phyloP scores from a whole-genome alignment of 2,888 invertebrate species.

The Caenorhabditis imperialis region DNA sequence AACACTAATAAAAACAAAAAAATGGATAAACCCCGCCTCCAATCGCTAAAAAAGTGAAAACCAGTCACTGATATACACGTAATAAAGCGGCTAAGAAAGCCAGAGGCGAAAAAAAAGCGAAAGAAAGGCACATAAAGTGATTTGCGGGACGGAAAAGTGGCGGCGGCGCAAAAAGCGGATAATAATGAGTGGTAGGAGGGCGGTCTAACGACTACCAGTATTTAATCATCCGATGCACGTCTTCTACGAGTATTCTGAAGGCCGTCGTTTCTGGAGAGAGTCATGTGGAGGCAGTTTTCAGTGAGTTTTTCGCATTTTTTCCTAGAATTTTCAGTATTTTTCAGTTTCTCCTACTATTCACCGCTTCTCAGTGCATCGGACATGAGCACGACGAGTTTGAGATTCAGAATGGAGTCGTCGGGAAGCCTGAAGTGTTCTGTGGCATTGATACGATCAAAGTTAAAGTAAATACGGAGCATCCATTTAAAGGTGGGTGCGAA shows the following conservation, averaged over 20 bases:
- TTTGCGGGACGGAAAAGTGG: no score
- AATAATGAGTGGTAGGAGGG: slow-evolving; percentile 33
- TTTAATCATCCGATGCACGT: slow-evolving; percentile 42
- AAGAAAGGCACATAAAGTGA: not conserved
- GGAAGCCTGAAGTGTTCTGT: slow-evolving; percentile 72
- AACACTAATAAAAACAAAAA: not conserved
- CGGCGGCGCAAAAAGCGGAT: slow-evolving; percentile 10
- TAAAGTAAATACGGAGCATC: slow-evolving; percentile 64
- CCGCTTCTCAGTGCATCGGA: slow-evolving; percentile 7
- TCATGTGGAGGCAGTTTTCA: not conserved
- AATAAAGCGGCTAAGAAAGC: slow-evolving; percentile 22
- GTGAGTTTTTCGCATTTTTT: not conserved
- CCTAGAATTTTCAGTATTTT: not conserved
- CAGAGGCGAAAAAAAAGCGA: not conserved
- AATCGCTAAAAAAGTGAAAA: no score
- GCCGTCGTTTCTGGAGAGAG: not conserved
- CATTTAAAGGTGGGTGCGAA: slow-evolving; percentile 58
- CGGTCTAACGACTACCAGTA: slow-evolving; percentile 49
- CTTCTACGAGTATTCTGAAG: slow-evolving; percentile 8
- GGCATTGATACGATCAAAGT: slow-evolving; percentile 71
- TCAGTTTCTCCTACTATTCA: slow-evolving; percentile 11
- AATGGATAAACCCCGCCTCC: no score
- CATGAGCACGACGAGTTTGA: slow-evolving; percentile 17
- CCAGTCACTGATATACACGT: slow-evolving; percentile 37
- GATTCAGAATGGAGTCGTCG: slow-evolving; percentile 64